Percentiles rank a stretch among this genome's conserved stretches.
Conservation (phyloP, 2,113 vertebrate species). For the Junco hyemalis region DNA sequence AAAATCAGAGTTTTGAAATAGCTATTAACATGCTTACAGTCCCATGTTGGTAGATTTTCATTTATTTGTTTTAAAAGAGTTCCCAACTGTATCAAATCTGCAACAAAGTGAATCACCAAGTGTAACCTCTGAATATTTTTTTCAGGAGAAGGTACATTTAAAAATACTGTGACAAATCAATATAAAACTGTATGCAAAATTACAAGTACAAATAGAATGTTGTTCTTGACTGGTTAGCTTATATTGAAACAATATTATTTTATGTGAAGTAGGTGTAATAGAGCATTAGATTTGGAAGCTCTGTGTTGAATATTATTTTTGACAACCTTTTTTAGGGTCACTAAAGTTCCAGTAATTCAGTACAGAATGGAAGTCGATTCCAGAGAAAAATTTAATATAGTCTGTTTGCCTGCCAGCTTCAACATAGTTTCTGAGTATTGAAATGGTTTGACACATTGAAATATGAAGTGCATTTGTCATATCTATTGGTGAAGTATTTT, state of each 20-base stretch:
- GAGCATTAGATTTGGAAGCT: constrained; percentile 79
- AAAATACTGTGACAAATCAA: constrained; percentile 66
- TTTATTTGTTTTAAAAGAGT: constrained; percentile 5
- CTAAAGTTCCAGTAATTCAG: constrained; percentile 89
- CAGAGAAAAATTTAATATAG: constrained; percentile 85
- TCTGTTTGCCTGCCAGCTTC: constrained; percentile 81
- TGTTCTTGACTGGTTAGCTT: constrained; percentile 73
- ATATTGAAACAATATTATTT: constrained; percentile 77
- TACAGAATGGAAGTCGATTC: constrained; percentile 83
- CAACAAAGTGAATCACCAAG: constrained; percentile 23
- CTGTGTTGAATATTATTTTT: constrained; percentile 81
- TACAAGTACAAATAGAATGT: constrained; percentile 71
- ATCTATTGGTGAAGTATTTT: constrained; percentile 79
- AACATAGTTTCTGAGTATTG: constrained; percentile 79
- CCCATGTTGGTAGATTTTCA: neutral
- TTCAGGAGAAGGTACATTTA: constrained; percentile 28
- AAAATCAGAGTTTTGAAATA: neutral
- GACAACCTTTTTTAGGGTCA: constrained; percentile 85
- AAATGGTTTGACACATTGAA: constrained; percentile 87
- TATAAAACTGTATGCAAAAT: constrained; percentile 63
- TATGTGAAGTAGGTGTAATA: constrained; percentile 78
- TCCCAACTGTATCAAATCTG: constrained; percentile 3
- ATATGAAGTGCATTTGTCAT: constrained; percentile 86
- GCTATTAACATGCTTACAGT: neutral
- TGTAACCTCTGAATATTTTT: constrained; percentile 12